Base-by-base conservation (phyloP, 2,113 vertebrate genomes). In the Trematocara macrostoma region DNA sequence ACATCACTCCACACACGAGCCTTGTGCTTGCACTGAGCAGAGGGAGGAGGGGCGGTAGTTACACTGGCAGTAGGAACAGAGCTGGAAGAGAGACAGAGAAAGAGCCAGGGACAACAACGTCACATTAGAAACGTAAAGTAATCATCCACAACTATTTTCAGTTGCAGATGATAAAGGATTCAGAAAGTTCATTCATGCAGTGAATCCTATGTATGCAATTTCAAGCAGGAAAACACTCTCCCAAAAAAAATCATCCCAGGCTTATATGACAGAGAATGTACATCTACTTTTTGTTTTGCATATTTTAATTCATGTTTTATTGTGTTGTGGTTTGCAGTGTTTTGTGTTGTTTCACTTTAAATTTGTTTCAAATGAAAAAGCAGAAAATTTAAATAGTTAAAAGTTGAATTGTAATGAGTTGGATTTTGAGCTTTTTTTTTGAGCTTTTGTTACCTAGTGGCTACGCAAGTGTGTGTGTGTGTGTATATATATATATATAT, bases 1-100 rank as follows among this genome's bases (percentile, higher is more conserved):
- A 0, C 0, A 10, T 59, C 14, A 0, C 56, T 59, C 14, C 0
- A 8, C 1, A 0, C 3, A 0, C 16, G 29, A 59, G 29, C 56
- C 56, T 35, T 34, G 1, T 18, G 56, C 29, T 1, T 34, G 0
- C 15, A 18, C 5, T 59, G 56, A 59, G 29, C 56, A 59, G 29
- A 1, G 2, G 3, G 56, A 29, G 29, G 15, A 59, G 29, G 29
- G 56, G 56, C 29, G 2, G 3, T 1, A 6, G 29, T 18, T 59
- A 59, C 8, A 34, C 56, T 59, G 0, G 26, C 56, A 59, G 29
- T 10, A 18, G 5, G 56, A 59, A 57, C 55, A 15, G 55, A 57
- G 2, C 12, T 1, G 55, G 55, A 57, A 12, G 55, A 0, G 0
- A 29, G 0, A 29, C 0, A 0, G 0, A 15, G 23, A 56, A 29